Percentiles rank a stretch among this genome's conserved stretches.
Conservation (phyloP, 2,888 invertebrate species). For the Stenurella melanura region DNA sequence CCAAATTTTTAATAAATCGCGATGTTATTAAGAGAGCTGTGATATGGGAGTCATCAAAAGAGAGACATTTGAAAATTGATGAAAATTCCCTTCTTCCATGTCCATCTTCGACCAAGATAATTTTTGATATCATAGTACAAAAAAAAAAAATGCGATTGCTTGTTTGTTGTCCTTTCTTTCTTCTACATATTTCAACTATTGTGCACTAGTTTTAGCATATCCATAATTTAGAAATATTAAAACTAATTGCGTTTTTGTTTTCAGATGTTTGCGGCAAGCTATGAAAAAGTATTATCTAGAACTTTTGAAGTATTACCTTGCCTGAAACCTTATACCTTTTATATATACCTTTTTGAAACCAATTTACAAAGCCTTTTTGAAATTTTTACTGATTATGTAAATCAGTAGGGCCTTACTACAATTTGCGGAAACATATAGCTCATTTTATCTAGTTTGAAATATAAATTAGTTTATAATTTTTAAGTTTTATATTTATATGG, state of each 20-base stretch:
- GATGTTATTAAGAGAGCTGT: too few species aligned
- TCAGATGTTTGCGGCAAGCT: slow-evolving; percentile 36
- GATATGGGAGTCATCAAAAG: too few species aligned
- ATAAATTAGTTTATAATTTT: slow-evolving; percentile 15
- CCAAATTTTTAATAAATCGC: too few species aligned
- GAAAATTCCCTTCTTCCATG: too few species aligned
- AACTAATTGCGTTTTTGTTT: slow-evolving; percentile 24
- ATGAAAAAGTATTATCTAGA: slow-evolving; percentile 26
- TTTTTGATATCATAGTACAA: too few species aligned
- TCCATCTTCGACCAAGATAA: too few species aligned
- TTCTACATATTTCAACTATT: neutral
- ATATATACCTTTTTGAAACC: slow-evolving; percentile 57
- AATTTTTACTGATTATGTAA: slow-evolving; percentile 48
- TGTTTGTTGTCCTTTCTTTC: too few species aligned
- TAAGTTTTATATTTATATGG: slow-evolving; percentile 12
- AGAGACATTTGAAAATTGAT: too few species aligned
- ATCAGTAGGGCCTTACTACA: slow-evolving; percentile 51
- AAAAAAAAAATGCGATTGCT: too few species aligned
- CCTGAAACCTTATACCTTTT: slow-evolving; percentile 47
- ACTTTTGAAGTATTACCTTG: slow-evolving; percentile 45
- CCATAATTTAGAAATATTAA: neutral
- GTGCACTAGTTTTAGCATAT: neutral
- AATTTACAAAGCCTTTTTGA: slow-evolving; percentile 55
- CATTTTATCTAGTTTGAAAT: slow-evolving; percentile 29
- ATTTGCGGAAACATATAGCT: slow-evolving; percentile 29